Evolutionary conservation across 2,113 vertebrate species (phyloP), one percentile per base, ranked within the genome.

Genomic region (Urocitellus parryii): DNA sequence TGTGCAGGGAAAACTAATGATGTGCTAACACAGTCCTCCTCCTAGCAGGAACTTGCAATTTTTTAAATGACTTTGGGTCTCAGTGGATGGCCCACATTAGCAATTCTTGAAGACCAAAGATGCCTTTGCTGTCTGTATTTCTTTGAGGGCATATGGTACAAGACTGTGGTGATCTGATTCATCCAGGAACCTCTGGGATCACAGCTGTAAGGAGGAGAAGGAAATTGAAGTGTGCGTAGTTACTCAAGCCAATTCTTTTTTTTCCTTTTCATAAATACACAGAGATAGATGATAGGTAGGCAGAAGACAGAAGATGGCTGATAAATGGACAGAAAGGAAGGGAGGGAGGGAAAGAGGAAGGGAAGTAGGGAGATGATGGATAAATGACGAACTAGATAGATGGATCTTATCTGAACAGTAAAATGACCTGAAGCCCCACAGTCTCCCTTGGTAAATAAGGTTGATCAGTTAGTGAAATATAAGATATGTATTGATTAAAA

Each of bases 51-150:
- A 96, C 79, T 94, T 97, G 96, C 48, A 95, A 94, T 96, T 97
- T 96, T 97, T 95, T 98, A 97, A 97, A 96, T 83, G 97, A 96
- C 93, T 78, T 97, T 94, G 96, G 94, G 85, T 96, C 96, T 97
- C 96, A 96, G 34, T 83, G 63, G 25, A 42, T 48, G 80, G 74
- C 85, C 96, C 92, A 86, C 95, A 96, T 91, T 96, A 96, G 82
- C 70, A 93, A 63, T 88, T 92, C 72, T 93, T 96, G 94, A 96
- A 97, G 91, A 97, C 91, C 85, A 97, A 97, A 85, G 93, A 97
- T 95, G 5, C 95, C 92, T 97, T 97, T 94, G 45, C 8, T 32
- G 29, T 37, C 17, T 27, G 0, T 18, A 12, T 13, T 8, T 51
- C 67, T 48, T 18, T 42, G n/a, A 53, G n/a, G 84, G 65, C 27